Base-by-base conservation (phyloP, 2,113 vertebrate genomes). In the Helogale parvula region DNA sequence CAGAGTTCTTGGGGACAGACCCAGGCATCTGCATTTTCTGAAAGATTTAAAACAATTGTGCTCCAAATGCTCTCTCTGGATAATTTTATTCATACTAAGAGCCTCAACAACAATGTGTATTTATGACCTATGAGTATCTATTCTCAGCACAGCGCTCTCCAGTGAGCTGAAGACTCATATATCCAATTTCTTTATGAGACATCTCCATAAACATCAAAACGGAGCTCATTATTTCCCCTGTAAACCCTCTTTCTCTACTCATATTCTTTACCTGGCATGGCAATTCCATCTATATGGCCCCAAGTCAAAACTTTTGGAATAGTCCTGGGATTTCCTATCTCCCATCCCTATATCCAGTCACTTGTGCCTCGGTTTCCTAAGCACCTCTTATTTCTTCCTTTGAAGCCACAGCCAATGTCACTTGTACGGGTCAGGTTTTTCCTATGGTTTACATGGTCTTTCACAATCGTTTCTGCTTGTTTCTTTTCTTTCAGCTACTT, bases 391-490 rank as follows among this genome's bases (percentile, higher is more conserved):
- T 12, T 21, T 82, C 63, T 69, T 10, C 21, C 41, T 25, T 21
- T 52, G 31, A 16, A 2, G 11, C 14, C n/a, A 31, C 15, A 31
- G 21, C 8, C 23, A 31, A 0, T 5, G 5, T 10, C 11, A 5
- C 7, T 57, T 41, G 13, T 45, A 25, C 10, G 5, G 68, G 25
- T 76, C 16, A 83, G 4, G 3, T 7, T 69, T 21, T 77, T 41
- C 63, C 45, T n/a, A 3, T 17, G 5, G 33, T 17, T 74, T 38
- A 16, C 1, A 12, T 38, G 3, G 0, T 16, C 21, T n/a, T 95
- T 66, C 50, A 3, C 33, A 21, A 3, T 2, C 2, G 21, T 33
- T 63, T n/a, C 76, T 65, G 31, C 29, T n/a, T 65, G 15, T 0
- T 52, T 35, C 8, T 63, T 85, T 79, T 31, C 57, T 54, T 86